phyloP scores from a whole-genome alignment of 2,888 invertebrate species.

The Troides aeacus region DNA sequence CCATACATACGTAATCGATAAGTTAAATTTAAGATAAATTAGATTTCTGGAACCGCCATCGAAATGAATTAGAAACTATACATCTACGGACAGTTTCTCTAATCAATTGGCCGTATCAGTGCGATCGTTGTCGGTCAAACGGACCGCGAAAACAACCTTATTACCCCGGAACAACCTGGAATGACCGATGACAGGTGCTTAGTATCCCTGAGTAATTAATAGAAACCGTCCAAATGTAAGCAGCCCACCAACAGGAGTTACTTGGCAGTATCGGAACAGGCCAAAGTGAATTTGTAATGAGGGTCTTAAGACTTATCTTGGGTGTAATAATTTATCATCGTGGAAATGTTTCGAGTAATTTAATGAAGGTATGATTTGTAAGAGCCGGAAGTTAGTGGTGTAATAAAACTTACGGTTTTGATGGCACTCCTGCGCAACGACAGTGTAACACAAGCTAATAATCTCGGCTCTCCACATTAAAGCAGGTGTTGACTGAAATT shows the following conservation, averaged over 20 bases:
- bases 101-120: slow-evolving; percentile 60
- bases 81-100: slow-evolving; percentile 34
- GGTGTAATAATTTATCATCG: slow-evolving; percentile 58
- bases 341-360: slow-evolving; percentile 34
- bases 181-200: slow-evolving; percentile 64
- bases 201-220: slow-evolving; percentile 65
- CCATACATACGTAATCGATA: no score
- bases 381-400: not conserved
- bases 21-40: not conserved
- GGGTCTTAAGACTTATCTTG: slow-evolving; percentile 53
- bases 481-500: no score
- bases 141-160: slow-evolving; percentile 51
- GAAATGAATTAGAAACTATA: slow-evolving; percentile 26
- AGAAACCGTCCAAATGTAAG: slow-evolving; percentile 45
- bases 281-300: slow-evolving; percentile 72
- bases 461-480: no score
- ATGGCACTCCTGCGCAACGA: not conserved
- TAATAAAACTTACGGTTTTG: not conserved
- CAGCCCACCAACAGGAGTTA: slow-evolving; percentile 64
- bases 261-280: slow-evolving; percentile 44
- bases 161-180: slow-evolving; percentile 40
- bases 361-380: slow-evolving; percentile 17
- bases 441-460: no score
- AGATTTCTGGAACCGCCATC: not conserved
- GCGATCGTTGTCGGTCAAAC: slow-evolving; percentile 54